phyloP scores from a whole-genome alignment of 2,113 vertebrate genomes.

The Proterorhinus semilunaris region DNA sequence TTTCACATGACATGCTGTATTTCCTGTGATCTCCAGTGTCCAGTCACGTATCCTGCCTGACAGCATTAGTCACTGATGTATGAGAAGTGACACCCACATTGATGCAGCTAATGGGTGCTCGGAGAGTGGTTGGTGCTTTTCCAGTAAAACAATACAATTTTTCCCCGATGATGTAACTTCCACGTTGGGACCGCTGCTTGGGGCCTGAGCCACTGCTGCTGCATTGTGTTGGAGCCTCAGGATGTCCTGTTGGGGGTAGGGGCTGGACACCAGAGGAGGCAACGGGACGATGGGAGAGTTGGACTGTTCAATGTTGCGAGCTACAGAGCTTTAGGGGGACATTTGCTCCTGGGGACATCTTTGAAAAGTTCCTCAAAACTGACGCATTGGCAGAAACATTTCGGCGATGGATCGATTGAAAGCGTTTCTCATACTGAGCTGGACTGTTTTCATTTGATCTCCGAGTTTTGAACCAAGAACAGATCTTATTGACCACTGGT shows the following conservation, averaged over 20 bases:
- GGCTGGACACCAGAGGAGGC: conserved; percentile 74
- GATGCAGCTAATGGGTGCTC: conserved; percentile 43
- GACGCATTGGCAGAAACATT: background rate
- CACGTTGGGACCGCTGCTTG: conserved; percentile 80
- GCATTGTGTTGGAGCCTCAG: conserved; percentile 95
- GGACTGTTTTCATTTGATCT: background rate
- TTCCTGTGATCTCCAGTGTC: background rate
- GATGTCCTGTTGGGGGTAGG: conserved; percentile 90
- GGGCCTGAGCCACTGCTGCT: conserved; percentile 73
- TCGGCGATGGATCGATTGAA: background rate
- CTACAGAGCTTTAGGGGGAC: conserved; percentile 17
- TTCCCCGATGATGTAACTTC: conserved; percentile 79
- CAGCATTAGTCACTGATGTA: background rate
- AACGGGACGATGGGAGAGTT: conserved; percentile 33
- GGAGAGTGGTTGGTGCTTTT: conserved; percentile 58
- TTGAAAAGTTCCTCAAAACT: background rate
- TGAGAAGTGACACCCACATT: conserved; percentile 7
- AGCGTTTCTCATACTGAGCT: background rate
- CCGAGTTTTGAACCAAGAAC: background rate
- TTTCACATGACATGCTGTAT: background rate
- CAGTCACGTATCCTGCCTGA: background rate
- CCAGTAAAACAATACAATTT: conserved; percentile 78
- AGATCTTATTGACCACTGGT: background rate
- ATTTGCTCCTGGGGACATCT: conserved; percentile 17
- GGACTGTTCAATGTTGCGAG: conserved; percentile 42